Evolutionary conservation across 2,113 vertebrate genomes (phyloP).

Genomic region (Tretioscincus oriximinensis): DNA sequence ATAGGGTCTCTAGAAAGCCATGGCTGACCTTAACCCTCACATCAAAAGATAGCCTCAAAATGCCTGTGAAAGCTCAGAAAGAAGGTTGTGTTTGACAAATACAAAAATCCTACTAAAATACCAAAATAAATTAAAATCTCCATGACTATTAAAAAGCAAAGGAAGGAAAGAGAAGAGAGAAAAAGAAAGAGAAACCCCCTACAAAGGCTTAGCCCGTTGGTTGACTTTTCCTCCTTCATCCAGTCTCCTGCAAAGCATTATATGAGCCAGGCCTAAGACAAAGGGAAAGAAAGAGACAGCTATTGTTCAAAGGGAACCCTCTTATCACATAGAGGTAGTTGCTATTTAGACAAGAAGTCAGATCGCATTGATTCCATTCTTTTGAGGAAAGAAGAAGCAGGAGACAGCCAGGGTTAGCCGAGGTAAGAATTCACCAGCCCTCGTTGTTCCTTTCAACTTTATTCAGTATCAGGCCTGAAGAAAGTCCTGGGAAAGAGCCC

Average conservation of each 20-base stretch:
- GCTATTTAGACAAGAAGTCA: not conserved
- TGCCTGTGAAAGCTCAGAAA: not conserved
- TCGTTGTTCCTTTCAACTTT: slow-evolving; percentile 7
- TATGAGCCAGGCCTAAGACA: not conserved
- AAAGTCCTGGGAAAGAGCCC: not conserved
- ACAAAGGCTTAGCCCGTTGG: too few relatives aligned
- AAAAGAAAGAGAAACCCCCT: too few relatives aligned
- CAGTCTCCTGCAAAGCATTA: not conserved
- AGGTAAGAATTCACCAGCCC: not conserved
- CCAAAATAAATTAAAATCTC: not conserved
- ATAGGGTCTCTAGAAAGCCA: not conserved
- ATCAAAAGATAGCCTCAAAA: too few relatives aligned
- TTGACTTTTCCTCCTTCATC: not conserved
- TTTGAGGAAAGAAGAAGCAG: not conserved
- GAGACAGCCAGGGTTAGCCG: slow-evolving; percentile 8
- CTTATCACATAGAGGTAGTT: not conserved
- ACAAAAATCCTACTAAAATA: not conserved
- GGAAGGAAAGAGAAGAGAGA: too few relatives aligned
- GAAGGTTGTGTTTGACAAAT: not conserved
- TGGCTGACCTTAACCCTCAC: not conserved
- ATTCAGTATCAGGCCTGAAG: not conserved
- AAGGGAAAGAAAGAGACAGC: not conserved
- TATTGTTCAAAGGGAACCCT: not conserved
- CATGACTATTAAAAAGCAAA: not conserved
- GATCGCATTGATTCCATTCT: not conserved